phyloP scores from a whole-genome alignment of 2,113 vertebrate species.

The Acrocephalus arundinaceus region DNA sequence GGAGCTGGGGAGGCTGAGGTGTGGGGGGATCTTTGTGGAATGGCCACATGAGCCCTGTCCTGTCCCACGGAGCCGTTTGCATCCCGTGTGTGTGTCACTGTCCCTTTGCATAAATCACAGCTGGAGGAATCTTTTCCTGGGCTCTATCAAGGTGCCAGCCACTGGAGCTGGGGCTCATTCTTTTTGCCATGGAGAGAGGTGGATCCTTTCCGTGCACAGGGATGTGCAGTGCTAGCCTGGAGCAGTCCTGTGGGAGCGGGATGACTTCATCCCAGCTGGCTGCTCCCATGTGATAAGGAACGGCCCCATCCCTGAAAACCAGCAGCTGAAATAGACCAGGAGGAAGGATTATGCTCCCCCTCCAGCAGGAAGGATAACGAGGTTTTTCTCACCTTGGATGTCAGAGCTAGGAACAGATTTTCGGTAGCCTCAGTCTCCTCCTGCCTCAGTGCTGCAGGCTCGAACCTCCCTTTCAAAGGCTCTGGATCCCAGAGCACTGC shows the following conservation, averaged over 20 bases:
- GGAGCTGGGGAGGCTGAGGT: not conserved
- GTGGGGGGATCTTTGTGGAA: not conserved
- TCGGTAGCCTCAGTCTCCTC: not conserved
- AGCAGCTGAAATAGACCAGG: not conserved
- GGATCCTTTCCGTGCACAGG: not conserved
- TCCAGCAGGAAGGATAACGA: not conserved
- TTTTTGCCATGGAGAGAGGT: not conserved
- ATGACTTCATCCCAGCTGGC: not conserved
- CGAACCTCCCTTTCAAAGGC: not conserved
- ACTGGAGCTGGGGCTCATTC: not conserved
- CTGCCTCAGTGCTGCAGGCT: not conserved
- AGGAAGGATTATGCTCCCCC: slow-evolving; percentile 8
- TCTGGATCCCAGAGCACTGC: not conserved
- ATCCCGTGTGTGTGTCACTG: not conserved
- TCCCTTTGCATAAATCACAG: not conserved
- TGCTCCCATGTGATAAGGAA: not conserved
- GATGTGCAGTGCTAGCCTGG: not conserved
- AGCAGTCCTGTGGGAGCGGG: not conserved
- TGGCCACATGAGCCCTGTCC: not conserved
- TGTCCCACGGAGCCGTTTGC: not conserved
- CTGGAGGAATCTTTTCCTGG: not conserved
- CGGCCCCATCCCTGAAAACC: not conserved
- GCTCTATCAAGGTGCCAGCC: not conserved
- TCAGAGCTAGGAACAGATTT: slow-evolving; percentile 14
- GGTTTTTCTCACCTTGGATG: slow-evolving; percentile 18